Evolutionary conservation across 2,888 invertebrate genomes (phyloP).

Genomic region (Pollenia griseotomentosa): DNA sequence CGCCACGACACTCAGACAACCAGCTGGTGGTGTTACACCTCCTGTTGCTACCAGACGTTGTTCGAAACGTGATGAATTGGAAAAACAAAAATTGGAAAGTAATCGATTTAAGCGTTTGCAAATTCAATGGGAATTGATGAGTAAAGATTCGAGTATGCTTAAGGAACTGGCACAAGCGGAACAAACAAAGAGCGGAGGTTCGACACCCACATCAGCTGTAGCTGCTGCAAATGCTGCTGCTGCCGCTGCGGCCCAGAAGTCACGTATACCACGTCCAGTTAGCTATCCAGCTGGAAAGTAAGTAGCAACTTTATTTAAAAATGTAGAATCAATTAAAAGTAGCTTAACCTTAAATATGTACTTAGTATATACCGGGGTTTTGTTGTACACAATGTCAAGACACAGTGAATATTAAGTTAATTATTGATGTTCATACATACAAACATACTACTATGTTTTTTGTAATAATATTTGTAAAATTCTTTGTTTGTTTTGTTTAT

Average conservation of each 20-base stretch:
- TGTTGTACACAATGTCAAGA: not conserved
- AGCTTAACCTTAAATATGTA: not conserved
- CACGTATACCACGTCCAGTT: constrained; percentile 84
- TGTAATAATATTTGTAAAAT: constrained; percentile 4
- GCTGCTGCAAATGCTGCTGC: constrained; percentile 75
- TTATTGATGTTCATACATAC: not conserved
- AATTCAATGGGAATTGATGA: constrained; percentile 84
- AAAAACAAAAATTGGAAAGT: constrained; percentile 83
- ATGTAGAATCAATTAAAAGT: not conserved
- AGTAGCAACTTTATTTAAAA: constrained; percentile 72
- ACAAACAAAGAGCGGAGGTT: constrained; percentile 84
- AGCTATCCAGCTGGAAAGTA: constrained; percentile 84
- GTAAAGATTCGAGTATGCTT: constrained; percentile 83
- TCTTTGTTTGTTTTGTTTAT: constrained; percentile 37
- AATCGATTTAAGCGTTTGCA: constrained; percentile 84
- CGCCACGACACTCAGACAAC: constrained; percentile 68
- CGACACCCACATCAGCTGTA: constrained; percentile 83
- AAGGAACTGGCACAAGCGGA: constrained; percentile 83
- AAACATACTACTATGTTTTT: not conserved
- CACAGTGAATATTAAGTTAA: not conserved
- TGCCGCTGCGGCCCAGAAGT: constrained; percentile 80
- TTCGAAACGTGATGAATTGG: constrained; percentile 78
- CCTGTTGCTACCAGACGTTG: constrained; percentile 74
- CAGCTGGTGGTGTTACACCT: constrained; percentile 70
- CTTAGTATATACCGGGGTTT: not conserved